A percentile compares a stretch with the other conserved stretches of the same genome.
These are phyloP conservation scores for Lordiphosa clarofinis DNA, from an alignment of 1,140 invertebrate genomes.

Conservation along the genomic window DNA sequence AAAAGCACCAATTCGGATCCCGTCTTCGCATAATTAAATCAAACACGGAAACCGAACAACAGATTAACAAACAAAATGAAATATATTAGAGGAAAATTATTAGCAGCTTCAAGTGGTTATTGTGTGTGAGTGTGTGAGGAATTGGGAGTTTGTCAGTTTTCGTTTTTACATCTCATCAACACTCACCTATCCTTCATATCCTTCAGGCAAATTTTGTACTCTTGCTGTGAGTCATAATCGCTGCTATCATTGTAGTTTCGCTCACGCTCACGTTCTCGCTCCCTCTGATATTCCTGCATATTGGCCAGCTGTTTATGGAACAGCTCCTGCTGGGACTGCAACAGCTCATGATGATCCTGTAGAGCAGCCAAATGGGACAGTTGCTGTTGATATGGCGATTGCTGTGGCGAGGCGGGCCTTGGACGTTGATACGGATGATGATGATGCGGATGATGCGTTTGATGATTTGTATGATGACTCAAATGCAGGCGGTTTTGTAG, in stretches of 20 bases:
- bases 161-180: slow-evolving; percentile 24
- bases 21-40: no score
- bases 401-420: slow-evolving; percentile 42
- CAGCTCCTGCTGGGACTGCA: slow-evolving; percentile 61
- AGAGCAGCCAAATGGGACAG: slow-evolving; percentile 53
- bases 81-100: no score
- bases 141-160: background rate
- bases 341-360: slow-evolving; percentile 63
- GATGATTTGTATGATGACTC: slow-evolving; percentile 34
- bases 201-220: slow-evolving; percentile 75
- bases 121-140: background rate
- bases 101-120: slow-evolving; percentile 9
- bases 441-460: slow-evolving; percentile 35
- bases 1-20: no score
- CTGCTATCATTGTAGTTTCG: slow-evolving; percentile 55
- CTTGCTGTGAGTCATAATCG: slow-evolving; percentile 67
- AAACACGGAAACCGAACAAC: no score
- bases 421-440: slow-evolving; percentile 67
- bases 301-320: slow-evolving; percentile 62
- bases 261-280: slow-evolving; percentile 33
- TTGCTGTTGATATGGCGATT: slow-evolving; percentile 60
- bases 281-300: slow-evolving; percentile 56
- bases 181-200: slow-evolving; percentile 65
- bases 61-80: no score
- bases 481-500: slow-evolving; percentile 28